Percentiles rank a stretch among this genome's conserved stretches.
Conservation (phyloP, 1,140 invertebrate species). For the Eupristina koningsbergeri region DNA sequence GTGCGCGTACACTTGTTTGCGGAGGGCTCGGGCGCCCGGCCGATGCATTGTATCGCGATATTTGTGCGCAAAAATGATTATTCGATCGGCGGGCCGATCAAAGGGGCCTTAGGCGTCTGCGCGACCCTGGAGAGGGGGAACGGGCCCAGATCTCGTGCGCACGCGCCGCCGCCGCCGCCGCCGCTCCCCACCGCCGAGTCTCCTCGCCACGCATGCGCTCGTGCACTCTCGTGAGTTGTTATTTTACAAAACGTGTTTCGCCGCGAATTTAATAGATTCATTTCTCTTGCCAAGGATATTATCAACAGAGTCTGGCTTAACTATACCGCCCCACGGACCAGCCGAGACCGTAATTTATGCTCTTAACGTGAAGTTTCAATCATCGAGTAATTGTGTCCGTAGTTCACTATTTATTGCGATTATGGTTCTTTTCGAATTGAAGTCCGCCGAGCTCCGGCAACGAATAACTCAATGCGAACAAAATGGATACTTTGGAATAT, state of each 20-base stretch:
- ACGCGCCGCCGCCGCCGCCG: background rate
- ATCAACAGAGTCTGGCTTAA: conserved; percentile 27
- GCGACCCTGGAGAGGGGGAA: background rate
- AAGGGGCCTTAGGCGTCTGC: conserved; percentile 12
- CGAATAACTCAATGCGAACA: background rate
- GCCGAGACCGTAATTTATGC: conserved; percentile 16
- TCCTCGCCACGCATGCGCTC: background rate
- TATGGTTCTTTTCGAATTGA: conserved; percentile 24
- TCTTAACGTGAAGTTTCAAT: conserved; percentile 45
- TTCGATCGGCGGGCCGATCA: conserved; percentile 45
- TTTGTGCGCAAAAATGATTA: conserved; percentile 43
- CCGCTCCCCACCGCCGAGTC: background rate
- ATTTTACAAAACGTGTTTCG: conserved; percentile 35
- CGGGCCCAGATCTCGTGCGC: no score
- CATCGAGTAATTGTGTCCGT: conserved; percentile 39
- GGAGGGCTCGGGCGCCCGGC: background rate
- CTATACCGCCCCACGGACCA: background rate
- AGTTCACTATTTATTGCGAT: conserved; percentile 40
- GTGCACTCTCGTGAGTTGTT: conserved; percentile 39
- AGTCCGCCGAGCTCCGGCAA: background rate
- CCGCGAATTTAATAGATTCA: conserved; percentile 47
- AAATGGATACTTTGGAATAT: background rate
- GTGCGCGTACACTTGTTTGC: background rate
- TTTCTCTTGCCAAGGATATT: conserved; percentile 34
- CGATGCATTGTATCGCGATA: conserved; percentile 34